Evolutionary conservation across 2,113 vertebrate genomes (phyloP).

Genomic region (Ploceus nigricollis): DNA sequence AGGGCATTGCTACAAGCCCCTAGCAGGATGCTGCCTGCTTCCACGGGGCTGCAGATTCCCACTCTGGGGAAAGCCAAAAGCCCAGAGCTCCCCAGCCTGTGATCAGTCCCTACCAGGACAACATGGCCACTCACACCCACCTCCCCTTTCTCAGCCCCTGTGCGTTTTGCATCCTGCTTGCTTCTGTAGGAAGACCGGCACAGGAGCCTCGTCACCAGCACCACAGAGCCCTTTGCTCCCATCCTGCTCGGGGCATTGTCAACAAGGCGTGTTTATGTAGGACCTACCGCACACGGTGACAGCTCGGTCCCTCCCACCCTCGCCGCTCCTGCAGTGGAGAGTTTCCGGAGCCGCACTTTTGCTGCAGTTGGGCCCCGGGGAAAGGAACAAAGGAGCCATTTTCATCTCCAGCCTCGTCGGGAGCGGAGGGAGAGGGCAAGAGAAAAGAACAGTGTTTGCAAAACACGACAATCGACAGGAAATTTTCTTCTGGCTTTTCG

Average conservation of each 20-base stretch:
- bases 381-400: constrained; percentile 63
- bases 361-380: constrained; percentile 57
- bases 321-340: not conserved
- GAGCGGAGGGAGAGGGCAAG: not conserved
- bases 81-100: not conserved
- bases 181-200: accelerated
- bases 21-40: accelerated
- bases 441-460: constrained; percentile 45
- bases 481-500: not conserved
- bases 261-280: not conserved
- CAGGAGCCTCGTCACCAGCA: not conserved
- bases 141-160: not conserved
- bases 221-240: not conserved
- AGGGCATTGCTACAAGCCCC: not conserved
- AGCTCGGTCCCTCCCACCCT: constrained; percentile 40
- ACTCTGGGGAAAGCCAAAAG: not conserved
- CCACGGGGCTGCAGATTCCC: not conserved
- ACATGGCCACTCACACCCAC: not conserved
- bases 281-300: not conserved
- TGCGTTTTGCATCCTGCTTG: accelerated
- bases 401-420: constrained; percentile 28
- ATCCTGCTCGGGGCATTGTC: not conserved
- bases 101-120: not conserved
- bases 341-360: constrained; percentile 27
- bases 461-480: constrained; percentile 26